Evolutionary conservation across 2,888 invertebrate species (phyloP).

Genomic region (Drosophila meridionalis): DNA sequence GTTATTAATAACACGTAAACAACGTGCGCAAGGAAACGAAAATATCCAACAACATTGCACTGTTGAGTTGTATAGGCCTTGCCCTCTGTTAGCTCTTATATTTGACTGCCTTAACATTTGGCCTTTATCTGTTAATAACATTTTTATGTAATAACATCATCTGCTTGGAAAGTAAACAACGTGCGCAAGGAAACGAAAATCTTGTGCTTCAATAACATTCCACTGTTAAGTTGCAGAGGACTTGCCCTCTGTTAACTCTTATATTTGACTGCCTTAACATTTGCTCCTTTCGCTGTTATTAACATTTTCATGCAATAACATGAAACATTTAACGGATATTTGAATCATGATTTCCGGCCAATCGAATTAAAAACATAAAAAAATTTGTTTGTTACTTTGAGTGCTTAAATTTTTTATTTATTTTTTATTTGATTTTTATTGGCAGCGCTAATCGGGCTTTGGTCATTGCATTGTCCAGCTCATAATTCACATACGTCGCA

Average conservation of each 20-base stretch:
- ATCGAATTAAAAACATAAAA: background rate
- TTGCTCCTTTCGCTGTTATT: background rate
- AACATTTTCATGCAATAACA: background rate
- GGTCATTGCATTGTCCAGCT: background rate
- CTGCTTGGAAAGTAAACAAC: background rate
- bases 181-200: background rate
- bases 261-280: background rate
- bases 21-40: too few relatives aligned
- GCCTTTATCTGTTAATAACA: background rate
- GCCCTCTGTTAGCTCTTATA: background rate
- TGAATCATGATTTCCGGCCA: background rate
- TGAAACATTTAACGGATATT: constrained; percentile 3
- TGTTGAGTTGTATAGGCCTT: background rate
- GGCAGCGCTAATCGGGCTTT: background rate
- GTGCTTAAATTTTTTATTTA: background rate
- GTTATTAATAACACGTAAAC: too few relatives aligned
- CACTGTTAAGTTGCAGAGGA: background rate
- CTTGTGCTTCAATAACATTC: background rate
- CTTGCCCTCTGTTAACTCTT: background rate
- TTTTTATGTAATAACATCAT: constrained; percentile 2
- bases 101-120: background rate
- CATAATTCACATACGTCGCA: constrained; percentile 1
- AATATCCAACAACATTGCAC: background rate
- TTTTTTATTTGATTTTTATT: background rate
- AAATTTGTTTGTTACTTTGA: background rate